Base-by-base conservation (phyloP, 2,113 vertebrate genomes). In the Semnornis frantzii region DNA sequence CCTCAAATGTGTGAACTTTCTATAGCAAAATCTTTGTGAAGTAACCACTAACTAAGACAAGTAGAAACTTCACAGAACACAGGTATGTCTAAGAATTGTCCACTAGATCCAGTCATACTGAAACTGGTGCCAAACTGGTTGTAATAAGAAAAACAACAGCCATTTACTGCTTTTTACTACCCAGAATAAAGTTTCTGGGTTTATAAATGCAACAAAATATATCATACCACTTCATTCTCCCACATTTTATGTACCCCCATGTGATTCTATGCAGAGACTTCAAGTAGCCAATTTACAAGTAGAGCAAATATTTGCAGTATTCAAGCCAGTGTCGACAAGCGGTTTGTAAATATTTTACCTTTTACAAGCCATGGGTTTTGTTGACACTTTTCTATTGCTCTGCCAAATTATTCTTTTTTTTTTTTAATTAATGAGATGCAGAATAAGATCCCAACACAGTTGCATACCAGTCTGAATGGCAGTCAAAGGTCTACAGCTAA, bases 231-330 rank as follows among this genome's bases (percentile, higher is more conserved):
- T 82, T 14, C 14, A 21, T 58, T 68, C 18, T 52, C 48, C 10
- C 27, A 30, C 14, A 6, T 71, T 87, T 85, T 76, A 70, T 57
- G 52, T 27, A 70, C 31, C 25, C 59, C 50, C 19, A 8, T 33
- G 44, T 54, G n/a, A 89, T 66, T 89, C 93, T 79, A 63, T 73
- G 68, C 30, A 28, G 33, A 65, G 39, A 57, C 75, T 59, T 80
- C 59, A 87, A 79, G 37, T 12, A 89, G 68, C 18, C 57, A 75
- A 52, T 78, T 92, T 94, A 59, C 55, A 84, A 82, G 48, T 8
- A 86, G 9, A 90, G 54, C 33, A 95, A 93, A 92, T 94, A 94
- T 93, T 93, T 95, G 66, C 83, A 31, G 33, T 87, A 86, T 82
- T 90, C 86, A 90, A 94, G 65, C 42, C 80, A 71, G 21, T 19